phyloP scores from a whole-genome alignment of 2,113 vertebrate species.

The Dryoscopus gambensis region DNA sequence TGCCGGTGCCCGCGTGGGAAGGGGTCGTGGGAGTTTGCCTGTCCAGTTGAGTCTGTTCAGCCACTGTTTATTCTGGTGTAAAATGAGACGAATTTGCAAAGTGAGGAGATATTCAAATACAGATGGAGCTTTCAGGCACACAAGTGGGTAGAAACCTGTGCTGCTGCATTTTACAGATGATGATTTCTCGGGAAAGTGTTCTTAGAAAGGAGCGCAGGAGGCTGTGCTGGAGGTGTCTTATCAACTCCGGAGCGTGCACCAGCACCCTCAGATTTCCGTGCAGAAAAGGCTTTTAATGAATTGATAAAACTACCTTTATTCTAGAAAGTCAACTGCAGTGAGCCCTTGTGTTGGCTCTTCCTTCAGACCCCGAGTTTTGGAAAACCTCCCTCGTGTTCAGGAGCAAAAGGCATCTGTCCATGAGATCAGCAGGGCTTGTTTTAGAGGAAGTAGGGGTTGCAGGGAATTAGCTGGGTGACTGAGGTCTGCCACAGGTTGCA shows the following conservation, averaged over 20 bases:
- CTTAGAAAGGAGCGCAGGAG: neutral
- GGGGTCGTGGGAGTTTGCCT: neutral
- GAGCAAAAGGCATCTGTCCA: neutral
- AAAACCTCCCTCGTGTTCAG: accelerated
- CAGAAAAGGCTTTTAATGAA: neutral
- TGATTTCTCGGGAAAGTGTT: neutral
- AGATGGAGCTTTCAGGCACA: neutral
- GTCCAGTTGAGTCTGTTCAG: neutral
- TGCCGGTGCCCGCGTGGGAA: neutral
- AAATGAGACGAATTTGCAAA: constrained; percentile 12
- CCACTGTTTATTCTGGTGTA: neutral
- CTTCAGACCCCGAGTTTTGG: neutral
- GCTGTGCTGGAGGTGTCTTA: neutral
- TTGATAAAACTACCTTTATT: neutral
- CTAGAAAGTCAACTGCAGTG: neutral
- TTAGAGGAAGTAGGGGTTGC: neutral
- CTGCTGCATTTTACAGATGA: neutral
- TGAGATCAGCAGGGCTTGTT: neutral
- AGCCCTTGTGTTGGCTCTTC: neutral
- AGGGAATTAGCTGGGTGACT: neutral
- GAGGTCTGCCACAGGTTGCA: neutral
- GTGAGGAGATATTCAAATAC: constrained; percentile 12
- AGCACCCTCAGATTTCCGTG: neutral
- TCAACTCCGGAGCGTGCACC: neutral
- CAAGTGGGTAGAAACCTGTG: constrained; percentile 40